Conservation (phyloP, 2,888 invertebrate species). For the Orthosia incerta region DNA sequence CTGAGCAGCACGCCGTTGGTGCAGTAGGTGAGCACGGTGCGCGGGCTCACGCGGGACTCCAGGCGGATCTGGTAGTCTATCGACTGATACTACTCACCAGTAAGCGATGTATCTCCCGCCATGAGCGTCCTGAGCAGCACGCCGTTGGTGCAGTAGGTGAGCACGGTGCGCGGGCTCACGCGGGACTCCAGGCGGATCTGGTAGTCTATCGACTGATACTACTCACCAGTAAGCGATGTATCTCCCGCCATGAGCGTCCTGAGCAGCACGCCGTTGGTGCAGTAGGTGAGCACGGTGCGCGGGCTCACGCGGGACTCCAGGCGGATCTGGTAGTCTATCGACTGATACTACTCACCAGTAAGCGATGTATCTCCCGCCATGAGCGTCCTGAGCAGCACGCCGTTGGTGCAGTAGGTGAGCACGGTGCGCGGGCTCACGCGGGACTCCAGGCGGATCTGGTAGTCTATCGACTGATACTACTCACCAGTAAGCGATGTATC, state of each 20-base stretch:
- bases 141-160: conserved; percentile 92
- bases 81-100: conserved; percentile 81
- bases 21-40: too few relatives aligned
- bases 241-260: conserved; percentile 96
- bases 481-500: conserved; percentile 92
- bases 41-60: too few relatives aligned
- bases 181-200: conserved; percentile 75
- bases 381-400: conserved; percentile 96
- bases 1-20: conserved; percentile 97
- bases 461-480: conserved; percentile 92
- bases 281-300: conserved; percentile 87
- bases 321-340: conserved; percentile 91
- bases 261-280: conserved; percentile 96
- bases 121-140: conserved; percentile 97
- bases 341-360: conserved; percentile 83
- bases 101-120: conserved; percentile 93
- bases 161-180: conserved; percentile 93
- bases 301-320: conserved; percentile 91
- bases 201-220: too few relatives aligned
- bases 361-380: conserved; percentile 95
- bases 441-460: conserved; percentile 80
- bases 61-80: too few relatives aligned
- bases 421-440: conserved; percentile 95
- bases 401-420: conserved; percentile 97
- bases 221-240: conserved; percentile 91